phyloP scores from a whole-genome alignment of 2,113 vertebrate genomes.

The Mus musculus region GRCm39 chr1:185564001-185564500 shows the following conservation, averaged over 20 bases:
- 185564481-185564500: constrained; percentile 53
- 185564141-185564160: background rate
- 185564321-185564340: constrained; percentile 35
- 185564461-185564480: constrained; percentile 45
- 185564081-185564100: background rate
- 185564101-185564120: background rate
- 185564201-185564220: background rate
- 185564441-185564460: constrained; percentile 42
- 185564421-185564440: constrained; percentile 49
- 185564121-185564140: background rate
- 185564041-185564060: background rate
- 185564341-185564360: constrained; percentile 63
- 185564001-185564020: background rate
- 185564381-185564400: constrained; percentile 75
- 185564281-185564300: background rate
- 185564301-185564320: constrained; percentile 7
- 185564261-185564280: background rate
- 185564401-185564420: constrained; percentile 69
- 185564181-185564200: background rate
- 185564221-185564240: background rate
- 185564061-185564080: background rate
- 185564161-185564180: background rate
- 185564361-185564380: constrained; percentile 40
- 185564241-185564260: background rate
- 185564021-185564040: background rate